Evolutionary conservation across 2,113 vertebrate species (phyloP), one percentile per base, ranked within the genome.

Genomic region (Oenanthe oenanthe): DNA sequence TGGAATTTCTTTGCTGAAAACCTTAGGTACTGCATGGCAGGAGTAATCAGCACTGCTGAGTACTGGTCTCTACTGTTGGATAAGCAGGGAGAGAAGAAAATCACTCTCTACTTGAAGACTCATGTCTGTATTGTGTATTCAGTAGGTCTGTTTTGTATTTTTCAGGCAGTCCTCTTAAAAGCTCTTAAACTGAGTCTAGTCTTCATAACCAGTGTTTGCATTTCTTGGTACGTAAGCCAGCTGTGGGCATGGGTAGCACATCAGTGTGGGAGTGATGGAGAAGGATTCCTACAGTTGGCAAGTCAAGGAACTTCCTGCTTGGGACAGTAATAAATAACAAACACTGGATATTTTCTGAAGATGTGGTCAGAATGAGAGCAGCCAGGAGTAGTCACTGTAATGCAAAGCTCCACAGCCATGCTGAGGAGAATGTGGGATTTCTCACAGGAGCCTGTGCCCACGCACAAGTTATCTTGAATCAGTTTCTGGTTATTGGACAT

Each of bases 371-470:
- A 28, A 31, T 66, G 42, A 50, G 24, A 80, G 42, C 51, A 65
- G 29, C 15, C 3, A 4, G 22, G 38, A 48, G 34, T 26, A 25
- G 11, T n/a, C 9, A 22, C 18, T 29, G 16, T 19, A 7, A 11
- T 24, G 43, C 66, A 32, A 54, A 81, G 12, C 60, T 92, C 50
- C 26, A 12, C 21, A 21, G 75, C 42, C 8, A 0, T 31, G 17
- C 29, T 72, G 62, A 31, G 45, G 31, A 36, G 31, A 19, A 56
- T 14, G 31, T 67, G 63, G 31, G 29, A 31, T 73, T 85, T 91
- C 36, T 73, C 1, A 0, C 14, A 8, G 79, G 42, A 85, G 20
- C 22, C 28, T 28, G 26, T 0, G 0, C 20, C 22, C 12, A 17
- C 2, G 1, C 34, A 17, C 21, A n/a, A 9, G 8, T 63, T 60